These are phyloP conservation scores for Timandra comae DNA, from an alignment of 2,888 invertebrate species.

Conservation along the genomic window DNA sequence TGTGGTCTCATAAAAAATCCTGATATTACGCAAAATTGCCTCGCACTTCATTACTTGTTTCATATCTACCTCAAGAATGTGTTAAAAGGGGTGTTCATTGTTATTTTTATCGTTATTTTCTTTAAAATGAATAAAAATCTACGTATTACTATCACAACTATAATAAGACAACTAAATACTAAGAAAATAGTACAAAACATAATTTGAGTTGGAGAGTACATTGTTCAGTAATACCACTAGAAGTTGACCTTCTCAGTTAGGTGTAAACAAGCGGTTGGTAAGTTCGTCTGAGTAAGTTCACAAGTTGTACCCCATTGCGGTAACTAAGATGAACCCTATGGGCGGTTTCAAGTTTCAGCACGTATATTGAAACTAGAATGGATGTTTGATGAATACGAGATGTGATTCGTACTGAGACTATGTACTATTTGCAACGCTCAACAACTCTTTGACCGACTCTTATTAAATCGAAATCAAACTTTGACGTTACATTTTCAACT, in stretches of 20 bases:
- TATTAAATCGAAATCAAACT: constrained; percentile 13
- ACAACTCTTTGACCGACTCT: constrained; percentile 12
- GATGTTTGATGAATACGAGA: constrained; percentile 64
- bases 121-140: no score
- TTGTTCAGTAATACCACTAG: no score
- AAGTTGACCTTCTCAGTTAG: constrained; percentile 40
- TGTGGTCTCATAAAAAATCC: constrained; percentile 55
- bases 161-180: no score
- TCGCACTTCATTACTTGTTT: constrained; percentile 42
- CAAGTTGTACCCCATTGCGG: constrained; percentile 51
- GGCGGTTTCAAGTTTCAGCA: constrained; percentile 52
- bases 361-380: constrained; percentile 59
- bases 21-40: constrained; percentile 43
- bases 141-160: no score
- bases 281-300: constrained; percentile 44
- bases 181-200: no score
- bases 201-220: no score
- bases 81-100: no score
- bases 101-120: no score
- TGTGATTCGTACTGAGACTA: constrained; percentile 38
- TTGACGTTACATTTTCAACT: constrained; percentile 38
- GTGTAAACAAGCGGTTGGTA: constrained; percentile 54
- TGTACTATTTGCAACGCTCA: constrained; percentile 31
- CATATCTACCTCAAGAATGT: no score
- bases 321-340: constrained; percentile 59